phyloP scores from a whole-genome alignment of 2,888 invertebrate genomes.

The Drosophila dives region DNA sequence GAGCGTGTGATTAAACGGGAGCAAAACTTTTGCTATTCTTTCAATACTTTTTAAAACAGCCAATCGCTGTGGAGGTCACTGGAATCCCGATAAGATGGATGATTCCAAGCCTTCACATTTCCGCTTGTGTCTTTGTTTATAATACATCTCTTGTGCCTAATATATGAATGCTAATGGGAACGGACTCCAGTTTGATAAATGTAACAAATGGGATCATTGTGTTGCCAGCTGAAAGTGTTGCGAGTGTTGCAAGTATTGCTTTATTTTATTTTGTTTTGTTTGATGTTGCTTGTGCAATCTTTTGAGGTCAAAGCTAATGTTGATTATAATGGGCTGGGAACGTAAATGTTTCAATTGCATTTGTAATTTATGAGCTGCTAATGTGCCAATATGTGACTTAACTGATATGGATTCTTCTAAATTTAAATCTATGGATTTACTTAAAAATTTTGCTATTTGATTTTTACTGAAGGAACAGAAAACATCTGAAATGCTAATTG shows the following conservation, averaged over 20 bases:
- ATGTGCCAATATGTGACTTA: constrained; percentile 15
- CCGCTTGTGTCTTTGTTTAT: constrained; percentile 53
- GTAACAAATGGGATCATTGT: constrained; percentile 55
- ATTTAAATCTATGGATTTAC: neutral
- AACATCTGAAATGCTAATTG: neutral
- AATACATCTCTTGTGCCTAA: constrained; percentile 13
- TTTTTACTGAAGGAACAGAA: neutral
- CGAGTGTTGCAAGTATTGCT: constrained; percentile 63
- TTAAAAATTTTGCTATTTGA: neutral
- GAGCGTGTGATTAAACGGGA: constrained; percentile 45
- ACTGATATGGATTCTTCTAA: neutral
- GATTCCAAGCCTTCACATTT: constrained; percentile 40
- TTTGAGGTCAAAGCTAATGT: constrained; percentile 72
- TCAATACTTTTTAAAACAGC: constrained; percentile 24
- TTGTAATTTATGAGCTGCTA: constrained; percentile 44
- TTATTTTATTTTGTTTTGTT: constrained; percentile 3
- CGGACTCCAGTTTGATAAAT: constrained; percentile 63
- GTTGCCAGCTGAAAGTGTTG: constrained; percentile 57
- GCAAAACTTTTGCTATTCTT: constrained; percentile 13
- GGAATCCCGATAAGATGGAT: constrained; percentile 63
- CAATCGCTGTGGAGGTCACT: constrained; percentile 60
- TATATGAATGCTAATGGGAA: constrained; percentile 43
- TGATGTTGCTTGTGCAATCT: constrained; percentile 14
- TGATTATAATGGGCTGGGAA: constrained; percentile 31
- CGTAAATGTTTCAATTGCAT: constrained; percentile 27